A percentile compares a stretch with the other conserved stretches of the same genome.
phyloP scores from a whole-genome alignment of 2,888 invertebrate genomes.

The Brachyptera putata region DNA sequence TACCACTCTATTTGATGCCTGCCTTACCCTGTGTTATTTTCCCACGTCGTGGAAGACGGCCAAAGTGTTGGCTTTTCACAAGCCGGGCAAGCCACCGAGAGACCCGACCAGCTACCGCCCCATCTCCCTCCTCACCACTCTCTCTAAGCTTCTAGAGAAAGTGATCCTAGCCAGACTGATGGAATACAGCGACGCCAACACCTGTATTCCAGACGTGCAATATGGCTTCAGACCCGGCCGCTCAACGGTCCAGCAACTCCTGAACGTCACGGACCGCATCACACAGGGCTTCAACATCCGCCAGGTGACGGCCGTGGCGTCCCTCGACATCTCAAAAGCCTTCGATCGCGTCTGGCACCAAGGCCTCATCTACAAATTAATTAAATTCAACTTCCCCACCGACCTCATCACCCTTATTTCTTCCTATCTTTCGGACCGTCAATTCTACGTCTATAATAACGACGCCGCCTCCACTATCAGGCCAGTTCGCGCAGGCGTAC shows the following conservation, averaged over 20 bases:
- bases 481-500: no score
- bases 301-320: background rate
- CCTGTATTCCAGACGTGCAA: no score
- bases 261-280: background rate
- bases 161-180: no score
- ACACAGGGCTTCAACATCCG: background rate
- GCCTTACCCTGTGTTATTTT: no score
- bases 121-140: no score
- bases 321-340: background rate
- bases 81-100: no score
- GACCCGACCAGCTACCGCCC: no score
- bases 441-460: background rate
- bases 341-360: background rate
- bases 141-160: no score
- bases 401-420: background rate
- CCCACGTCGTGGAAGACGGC: no score
- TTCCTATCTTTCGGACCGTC: conserved; percentile 3
- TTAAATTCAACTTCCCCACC: background rate
- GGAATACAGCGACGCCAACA: no score
- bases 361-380: background rate
- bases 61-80: no score
- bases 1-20: no score
- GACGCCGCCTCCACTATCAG: background rate
- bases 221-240: background rate
- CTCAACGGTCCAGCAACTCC: background rate